phyloP scores from a whole-genome alignment of 2,797 vertebrate genomes.

The Mormyrus hasselquistii region DNA sequence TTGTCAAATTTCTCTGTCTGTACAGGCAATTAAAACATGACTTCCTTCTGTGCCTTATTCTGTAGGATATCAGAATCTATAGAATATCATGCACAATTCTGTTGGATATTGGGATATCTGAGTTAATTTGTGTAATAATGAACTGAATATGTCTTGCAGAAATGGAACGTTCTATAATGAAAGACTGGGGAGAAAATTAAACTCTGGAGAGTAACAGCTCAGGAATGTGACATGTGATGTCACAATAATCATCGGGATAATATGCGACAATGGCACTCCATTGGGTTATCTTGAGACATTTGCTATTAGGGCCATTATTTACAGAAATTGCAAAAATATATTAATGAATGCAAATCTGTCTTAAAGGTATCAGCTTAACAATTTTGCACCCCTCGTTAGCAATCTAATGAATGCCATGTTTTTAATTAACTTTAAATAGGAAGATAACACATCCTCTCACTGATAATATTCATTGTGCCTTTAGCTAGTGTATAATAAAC shows the following conservation, averaged over 20 bases:
- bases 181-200: neutral
- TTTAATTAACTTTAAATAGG: constrained; percentile 3
- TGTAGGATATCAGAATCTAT: neutral
- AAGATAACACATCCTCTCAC: neutral
- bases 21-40: neutral
- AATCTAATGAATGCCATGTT: constrained; percentile 9
- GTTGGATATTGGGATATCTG: neutral
- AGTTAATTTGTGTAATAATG: neutral
- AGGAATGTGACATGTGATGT: neutral
- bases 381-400: neutral
- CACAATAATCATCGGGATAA: neutral
- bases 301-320: neutral
- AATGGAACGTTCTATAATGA: neutral
- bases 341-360: constrained; percentile 5
- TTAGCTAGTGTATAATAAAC: constrained; percentile 5
- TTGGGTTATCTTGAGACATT: neutral
- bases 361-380: constrained; percentile 8
- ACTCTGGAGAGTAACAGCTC: neutral
- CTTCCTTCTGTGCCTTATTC: neutral
- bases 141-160: neutral
- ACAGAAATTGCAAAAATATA: neutral
- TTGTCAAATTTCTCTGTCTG: neutral
- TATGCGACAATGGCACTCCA: neutral
- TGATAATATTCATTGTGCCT: constrained; percentile 6
- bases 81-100: neutral